phyloP scores from a whole-genome alignment of 2,888 invertebrate genomes.

The Trachelus iudaicus region DNA sequence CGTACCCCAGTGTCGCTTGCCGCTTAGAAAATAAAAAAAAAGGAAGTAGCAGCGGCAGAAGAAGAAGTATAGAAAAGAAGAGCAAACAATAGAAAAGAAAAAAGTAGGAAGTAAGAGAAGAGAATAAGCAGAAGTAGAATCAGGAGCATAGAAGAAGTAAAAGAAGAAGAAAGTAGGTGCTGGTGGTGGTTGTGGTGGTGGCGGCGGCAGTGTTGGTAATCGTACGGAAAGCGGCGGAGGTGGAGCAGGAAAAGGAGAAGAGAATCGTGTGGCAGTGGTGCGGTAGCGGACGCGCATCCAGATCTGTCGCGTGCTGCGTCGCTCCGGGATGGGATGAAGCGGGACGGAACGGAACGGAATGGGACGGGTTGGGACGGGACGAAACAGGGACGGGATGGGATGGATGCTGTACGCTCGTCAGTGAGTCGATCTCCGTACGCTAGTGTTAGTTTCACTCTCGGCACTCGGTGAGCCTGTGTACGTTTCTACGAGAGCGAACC shows the following conservation, averaged over 20 bases:
- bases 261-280: slow-evolving; percentile 32
- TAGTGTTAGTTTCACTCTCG: slow-evolving; percentile 54
- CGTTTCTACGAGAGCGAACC: slow-evolving; percentile 49
- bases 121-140: slow-evolving; percentile 28
- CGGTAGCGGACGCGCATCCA: slow-evolving; percentile 37
- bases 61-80: slow-evolving; percentile 23
- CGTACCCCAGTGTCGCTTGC: not conserved
- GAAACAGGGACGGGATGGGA: slow-evolving; percentile 38
- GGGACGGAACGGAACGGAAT: slow-evolving; percentile 36
- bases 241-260: slow-evolving; percentile 10
- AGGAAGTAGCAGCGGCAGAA: slow-evolving; percentile 21
- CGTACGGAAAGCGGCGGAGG: slow-evolving; percentile 18
- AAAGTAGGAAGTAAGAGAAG: slow-evolving; percentile 7
- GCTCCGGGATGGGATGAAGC: slow-evolving; percentile 43
- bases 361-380: slow-evolving; percentile 34
- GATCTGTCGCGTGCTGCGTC: slow-evolving; percentile 54
- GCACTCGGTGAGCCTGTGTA: slow-evolving; percentile 36
- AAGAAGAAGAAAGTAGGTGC: slow-evolving; percentile 13
- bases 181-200: slow-evolving; percentile 8
- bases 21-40: slow-evolving; percentile 24
- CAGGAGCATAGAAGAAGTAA: slow-evolving; percentile 5
- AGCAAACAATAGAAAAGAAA: not conserved
- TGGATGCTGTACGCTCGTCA: slow-evolving; percentile 47
- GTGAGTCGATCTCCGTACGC: slow-evolving; percentile 41
- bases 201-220: slow-evolving; percentile 11